phyloP scores from a whole-genome alignment of 2,797 vertebrate species.

The Helicolenus hilgendorfi region DNA sequence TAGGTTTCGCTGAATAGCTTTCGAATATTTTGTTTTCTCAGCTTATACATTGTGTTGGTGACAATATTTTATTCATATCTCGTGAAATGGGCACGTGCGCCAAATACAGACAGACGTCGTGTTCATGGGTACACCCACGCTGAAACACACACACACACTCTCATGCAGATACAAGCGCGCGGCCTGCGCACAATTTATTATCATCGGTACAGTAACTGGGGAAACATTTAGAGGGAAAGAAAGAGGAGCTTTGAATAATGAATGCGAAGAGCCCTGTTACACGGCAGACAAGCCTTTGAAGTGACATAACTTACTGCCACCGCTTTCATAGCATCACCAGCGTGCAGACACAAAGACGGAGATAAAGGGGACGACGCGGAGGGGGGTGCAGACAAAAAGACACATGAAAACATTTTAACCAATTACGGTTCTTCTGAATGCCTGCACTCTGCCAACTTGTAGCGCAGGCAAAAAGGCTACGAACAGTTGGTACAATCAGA shows the following conservation, averaged over 20 bases:
- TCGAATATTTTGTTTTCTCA: background rate
- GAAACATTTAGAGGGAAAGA: conserved; percentile 83
- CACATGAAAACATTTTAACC: conserved; percentile 47
- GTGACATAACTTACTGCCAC: conserved; percentile 86
- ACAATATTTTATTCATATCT: conserved; percentile 50
- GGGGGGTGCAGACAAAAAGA: conserved; percentile 38
- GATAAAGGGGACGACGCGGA: conserved; percentile 53
- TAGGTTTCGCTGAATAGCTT: background rate
- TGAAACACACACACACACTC: background rate
- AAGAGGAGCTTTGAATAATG: conserved; percentile 86
- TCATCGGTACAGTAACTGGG: conserved; percentile 77
- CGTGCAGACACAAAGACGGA: conserved; percentile 73
- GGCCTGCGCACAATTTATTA: conserved; percentile 64
- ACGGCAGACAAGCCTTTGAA: conserved; percentile 85
- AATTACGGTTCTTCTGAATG: conserved; percentile 23
- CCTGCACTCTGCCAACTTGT: conserved; percentile 36
- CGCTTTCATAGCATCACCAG: conserved; percentile 74
- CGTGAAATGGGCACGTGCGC: conserved; percentile 31
- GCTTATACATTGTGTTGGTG: background rate
- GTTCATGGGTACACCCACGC: conserved; percentile 17
- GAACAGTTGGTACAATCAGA: background rate
- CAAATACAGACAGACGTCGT: background rate
- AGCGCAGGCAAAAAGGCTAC: background rate
- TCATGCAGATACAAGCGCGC: conserved; percentile 14
- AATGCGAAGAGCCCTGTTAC: conserved; percentile 85